Base-by-base conservation (phyloP, 2,797 vertebrate genomes). In the Tarsius wallacei region DNA sequence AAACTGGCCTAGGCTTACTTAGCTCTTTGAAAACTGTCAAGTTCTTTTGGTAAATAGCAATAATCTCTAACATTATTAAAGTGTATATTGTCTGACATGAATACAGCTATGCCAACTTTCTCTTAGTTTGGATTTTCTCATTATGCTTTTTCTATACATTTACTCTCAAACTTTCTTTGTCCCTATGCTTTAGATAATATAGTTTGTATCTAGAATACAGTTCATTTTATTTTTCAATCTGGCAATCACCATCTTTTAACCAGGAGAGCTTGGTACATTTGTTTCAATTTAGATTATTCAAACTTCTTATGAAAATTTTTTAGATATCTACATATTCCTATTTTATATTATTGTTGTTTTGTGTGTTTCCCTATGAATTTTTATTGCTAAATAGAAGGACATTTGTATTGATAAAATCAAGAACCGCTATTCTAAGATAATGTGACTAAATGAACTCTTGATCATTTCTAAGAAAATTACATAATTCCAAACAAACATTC, bases 381-480 rank as follows among this genome's bases (percentile, higher is more conserved):
- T 24, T 66, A n/a, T 96, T 49, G 5, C 47, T 87, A 64, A 73
- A 53, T 16, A 74, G 76, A 3, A 84, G 8, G 64, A 64, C 14
- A 47, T n/a, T 74, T 70, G 53, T 64, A 47, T 28, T 71, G 7
- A 76, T 70, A 24, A 96, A 78, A 53, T 76, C 81, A 59, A 68
- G 82, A 82, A 80, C n/a, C 19, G 86, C 7, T 82, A 15, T 42
- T 71, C 47, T 70, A 42, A 36, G 26, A 85, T 66, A 57, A 26
- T 53, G 51, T 93, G 33, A 63, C 42, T 95, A 90, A 90, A 76
- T 76, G 14, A 95, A 92, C 15, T 57, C 21, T 49, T 90, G 33
- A 21, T 83, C n/a, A 68, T 90, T 86, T 94, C 49, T 92, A 91
- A 66, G 14, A 12, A 82, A 92, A 94, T 36, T 78, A 86, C 33